Base-by-base conservation (phyloP, 1,140 invertebrate genomes). In the Drosophila repletoides region DNA sequence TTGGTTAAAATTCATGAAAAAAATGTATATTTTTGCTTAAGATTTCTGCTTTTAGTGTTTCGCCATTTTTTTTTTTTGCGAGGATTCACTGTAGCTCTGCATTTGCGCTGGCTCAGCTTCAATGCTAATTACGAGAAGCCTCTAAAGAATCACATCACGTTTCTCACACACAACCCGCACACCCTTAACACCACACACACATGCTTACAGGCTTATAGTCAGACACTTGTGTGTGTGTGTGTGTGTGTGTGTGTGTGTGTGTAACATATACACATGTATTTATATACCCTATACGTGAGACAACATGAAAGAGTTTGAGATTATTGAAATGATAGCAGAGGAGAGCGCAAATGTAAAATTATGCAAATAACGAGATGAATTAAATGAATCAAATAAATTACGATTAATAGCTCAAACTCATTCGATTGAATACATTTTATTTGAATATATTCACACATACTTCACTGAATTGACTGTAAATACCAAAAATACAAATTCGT, bases 111-210 rank as follows among this genome's bases (percentile, higher is more conserved):
- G 28, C 60, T 66, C 65, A 63, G 33, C 66, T 29, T 41, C 66
- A 64, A 74, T 71, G 74, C 75, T 84, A 84, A 84, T 84, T 84
- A 79, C 58, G 38, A 66, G 65, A 70, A 52, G 3, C 36, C 40
- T 28, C 43, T 60, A 40, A 38, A 60, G 63, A 75, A 67, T 81
- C 76, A 67, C 58, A 59, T 60, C 80, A 84, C 80, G 80, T 84
- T 61, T 38, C 41, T 34, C 33, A 21, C 41, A 55, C 40, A 19
- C 53, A 40, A 17, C 45, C 40, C 29, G 6, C 19, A 48, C 28
- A n/a, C 21, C 14, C 38, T n/a, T n/a, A n/a, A 15, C 40, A 40
- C 14, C 36, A 31, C 46, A 31, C 43, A 7, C 38, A 36, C 19
- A 40, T 19, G 56, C 41, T 55, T 48, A 52, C 45, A 36, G 56